A percentile compares a stretch with the other conserved stretches of the same genome.
These are phyloP conservation scores for Sinelater perroti DNA, from an alignment of 2,888 invertebrate genomes.

Conservation along the genomic window DNA sequence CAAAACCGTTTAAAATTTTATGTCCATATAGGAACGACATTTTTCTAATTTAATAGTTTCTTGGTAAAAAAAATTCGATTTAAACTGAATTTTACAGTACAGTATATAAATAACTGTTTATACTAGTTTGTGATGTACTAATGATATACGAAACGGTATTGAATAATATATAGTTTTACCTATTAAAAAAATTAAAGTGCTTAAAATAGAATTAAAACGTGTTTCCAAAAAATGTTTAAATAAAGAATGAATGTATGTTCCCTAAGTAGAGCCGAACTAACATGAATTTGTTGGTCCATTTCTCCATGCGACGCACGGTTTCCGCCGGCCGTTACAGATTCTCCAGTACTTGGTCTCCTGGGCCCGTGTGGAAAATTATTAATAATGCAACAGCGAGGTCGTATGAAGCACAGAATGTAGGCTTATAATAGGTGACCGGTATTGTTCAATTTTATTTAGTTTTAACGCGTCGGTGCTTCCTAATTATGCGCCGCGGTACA, in stretches of 20 bases:
- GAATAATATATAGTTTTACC: too few relatives aligned
- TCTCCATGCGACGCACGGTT: constrained; percentile 51
- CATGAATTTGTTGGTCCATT: constrained; percentile 55
- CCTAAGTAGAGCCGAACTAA: constrained; percentile 49
- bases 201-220: too few relatives aligned
- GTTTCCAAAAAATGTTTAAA: too few relatives aligned
- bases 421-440: constrained; percentile 22
- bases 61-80: too few relatives aligned
- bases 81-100: too few relatives aligned
- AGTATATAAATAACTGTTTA: too few relatives aligned
- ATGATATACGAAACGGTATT: too few relatives aligned
- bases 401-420: constrained; percentile 34
- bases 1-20: neutral
- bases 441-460: constrained; percentile 15
- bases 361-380: constrained; percentile 47
- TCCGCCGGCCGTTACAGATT: constrained; percentile 48
- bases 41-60: too few relatives aligned
- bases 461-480: neutral
- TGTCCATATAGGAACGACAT: too few relatives aligned
- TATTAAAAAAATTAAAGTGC: too few relatives aligned
- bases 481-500: neutral
- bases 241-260: constrained; percentile 44
- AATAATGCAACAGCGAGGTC: constrained; percentile 51
- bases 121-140: too few relatives aligned
- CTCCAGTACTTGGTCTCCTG: constrained; percentile 45